A percentile compares a stretch with the other conserved stretches of the same genome.
phyloP scores from a whole-genome alignment of 1,140 invertebrate genomes.

The Meloidogyne floridensis region DNA sequence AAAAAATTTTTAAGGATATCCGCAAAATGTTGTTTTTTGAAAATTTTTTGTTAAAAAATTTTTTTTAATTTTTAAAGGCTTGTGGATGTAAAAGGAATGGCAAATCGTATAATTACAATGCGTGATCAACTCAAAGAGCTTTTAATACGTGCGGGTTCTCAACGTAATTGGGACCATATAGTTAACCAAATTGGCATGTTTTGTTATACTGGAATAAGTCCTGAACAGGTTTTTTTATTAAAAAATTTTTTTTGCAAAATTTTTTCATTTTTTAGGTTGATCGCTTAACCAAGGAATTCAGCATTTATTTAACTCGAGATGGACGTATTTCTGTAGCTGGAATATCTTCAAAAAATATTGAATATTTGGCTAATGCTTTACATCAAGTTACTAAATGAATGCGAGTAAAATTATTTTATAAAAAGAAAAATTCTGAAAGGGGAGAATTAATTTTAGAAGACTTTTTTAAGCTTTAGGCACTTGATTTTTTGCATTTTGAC shows the following conservation, averaged over 20 bases:
- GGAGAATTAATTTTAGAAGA: no score
- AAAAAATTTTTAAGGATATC: no score
- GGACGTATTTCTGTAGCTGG: conserved; percentile 97
- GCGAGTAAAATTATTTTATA: no score
- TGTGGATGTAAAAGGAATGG: conserved; percentile 91
- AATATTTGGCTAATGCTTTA: conserved; percentile 72
- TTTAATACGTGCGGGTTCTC: conserved; percentile 82
- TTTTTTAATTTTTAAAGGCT: conserved; percentile 66
- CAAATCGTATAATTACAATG: conserved; percentile 91
- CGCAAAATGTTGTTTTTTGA: no score
- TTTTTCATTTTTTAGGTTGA: conserved; percentile 74
- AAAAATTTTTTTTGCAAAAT: no score
- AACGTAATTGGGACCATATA: conserved; percentile 87
- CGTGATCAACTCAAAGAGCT: conserved; percentile 77
- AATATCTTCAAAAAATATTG: conserved; percentile 90
- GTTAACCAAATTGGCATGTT: conserved; percentile 79
- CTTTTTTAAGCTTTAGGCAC: no score
- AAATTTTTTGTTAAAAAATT: no score
- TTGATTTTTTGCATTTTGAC: no score
- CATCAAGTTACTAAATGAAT: conserved; percentile 65
- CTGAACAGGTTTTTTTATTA: conserved; percentile 74
- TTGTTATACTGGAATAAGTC: conserved; percentile 79
- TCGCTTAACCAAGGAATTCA: conserved; percentile 85
- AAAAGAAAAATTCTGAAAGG: no score
- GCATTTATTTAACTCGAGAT: conserved; percentile 95